Conservation (phyloP, 1,140 invertebrate species). For the Brachionus rotundiformis region DNA sequence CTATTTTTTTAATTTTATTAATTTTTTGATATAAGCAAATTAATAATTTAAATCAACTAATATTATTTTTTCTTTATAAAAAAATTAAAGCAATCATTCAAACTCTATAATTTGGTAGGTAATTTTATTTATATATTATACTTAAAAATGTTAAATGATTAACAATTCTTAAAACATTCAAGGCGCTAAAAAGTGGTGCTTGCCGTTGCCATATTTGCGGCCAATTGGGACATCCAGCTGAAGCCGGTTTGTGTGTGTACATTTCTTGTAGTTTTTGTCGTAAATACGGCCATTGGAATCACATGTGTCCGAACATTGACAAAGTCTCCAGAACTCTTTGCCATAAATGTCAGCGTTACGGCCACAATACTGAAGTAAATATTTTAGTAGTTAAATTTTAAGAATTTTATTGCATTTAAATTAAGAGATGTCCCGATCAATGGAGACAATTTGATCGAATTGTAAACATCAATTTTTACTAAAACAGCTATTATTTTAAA, state of each 20-base stretch:
- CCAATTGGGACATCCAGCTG: conserved; percentile 49
- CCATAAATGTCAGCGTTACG: conserved; percentile 41
- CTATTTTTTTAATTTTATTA: not conserved
- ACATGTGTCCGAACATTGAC: conserved; percentile 50
- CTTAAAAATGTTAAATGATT: too few species aligned
- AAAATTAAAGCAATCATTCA: conserved; percentile 27
- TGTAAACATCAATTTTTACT: not conserved
- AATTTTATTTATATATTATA: too few species aligned
- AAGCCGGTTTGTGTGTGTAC: conserved; percentile 11
- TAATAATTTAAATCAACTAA: too few species aligned
- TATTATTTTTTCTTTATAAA: not conserved
- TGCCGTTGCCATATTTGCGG: conserved; percentile 48
- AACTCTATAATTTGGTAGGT: conserved; percentile 51
- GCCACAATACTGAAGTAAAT: conserved; percentile 39
- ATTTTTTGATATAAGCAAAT: not conserved
- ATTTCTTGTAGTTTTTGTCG: conserved; percentile 50
- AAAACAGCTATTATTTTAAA: not conserved
- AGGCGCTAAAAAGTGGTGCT: conserved; percentile 50
- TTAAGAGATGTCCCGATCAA: conserved; percentile 48
- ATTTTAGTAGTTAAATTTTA: not conserved
- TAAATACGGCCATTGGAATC: conserved; percentile 50
- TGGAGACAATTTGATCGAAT: conserved; percentile 50
- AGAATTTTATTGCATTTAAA: not conserved
- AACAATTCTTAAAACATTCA: not conserved
- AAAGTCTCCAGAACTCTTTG: conserved; percentile 47